These are phyloP conservation scores for Lepus oiostolus DNA, from an alignment of 2,797 vertebrate species.

Conservation along the genomic window DNA sequence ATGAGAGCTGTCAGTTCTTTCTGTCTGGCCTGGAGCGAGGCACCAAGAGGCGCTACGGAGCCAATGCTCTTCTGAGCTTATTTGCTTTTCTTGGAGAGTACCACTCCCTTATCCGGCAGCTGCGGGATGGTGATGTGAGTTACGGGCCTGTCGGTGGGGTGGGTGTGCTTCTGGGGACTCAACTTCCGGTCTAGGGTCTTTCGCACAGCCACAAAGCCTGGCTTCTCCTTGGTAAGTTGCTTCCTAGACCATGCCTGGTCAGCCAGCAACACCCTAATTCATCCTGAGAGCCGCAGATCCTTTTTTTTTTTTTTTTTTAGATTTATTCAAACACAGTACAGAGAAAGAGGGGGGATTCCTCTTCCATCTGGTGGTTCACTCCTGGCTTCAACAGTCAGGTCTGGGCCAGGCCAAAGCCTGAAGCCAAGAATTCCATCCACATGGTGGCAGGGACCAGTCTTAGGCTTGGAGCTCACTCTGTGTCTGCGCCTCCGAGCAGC, in stretches of 20 bases:
- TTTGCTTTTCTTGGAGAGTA: conserved; percentile 91
- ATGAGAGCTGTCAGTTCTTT: conserved; percentile 91
- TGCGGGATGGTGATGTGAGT: conserved; percentile 89
- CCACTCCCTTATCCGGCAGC: conserved; percentile 85
- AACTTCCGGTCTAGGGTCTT: neutral
- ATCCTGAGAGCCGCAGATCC: neutral
- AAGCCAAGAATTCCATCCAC: too few species aligned
- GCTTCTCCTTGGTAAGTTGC: neutral
- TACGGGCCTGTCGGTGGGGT: neutral
- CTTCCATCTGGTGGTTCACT: too few species aligned
- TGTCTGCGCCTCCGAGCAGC: neutral
- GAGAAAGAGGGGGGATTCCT: too few species aligned
- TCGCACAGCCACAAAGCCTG: neutral
- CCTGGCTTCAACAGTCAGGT: too few species aligned
- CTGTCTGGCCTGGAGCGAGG: conserved; percentile 87
- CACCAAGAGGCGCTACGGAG: conserved; percentile 79
- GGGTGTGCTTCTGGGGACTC: conserved; percentile 19
- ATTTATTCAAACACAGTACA: too few species aligned
- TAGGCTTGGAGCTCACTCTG: neutral
- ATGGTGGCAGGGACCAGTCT: too few species aligned
- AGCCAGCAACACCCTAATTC: neutral
- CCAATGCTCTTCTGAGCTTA: conserved; percentile 74
- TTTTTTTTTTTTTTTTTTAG: too few species aligned
- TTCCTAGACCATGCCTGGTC: neutral
- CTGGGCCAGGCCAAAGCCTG: too few species aligned